Base-by-base conservation (phyloP, 2,888 invertebrate species). In the Nomada ferruginata region DNA sequence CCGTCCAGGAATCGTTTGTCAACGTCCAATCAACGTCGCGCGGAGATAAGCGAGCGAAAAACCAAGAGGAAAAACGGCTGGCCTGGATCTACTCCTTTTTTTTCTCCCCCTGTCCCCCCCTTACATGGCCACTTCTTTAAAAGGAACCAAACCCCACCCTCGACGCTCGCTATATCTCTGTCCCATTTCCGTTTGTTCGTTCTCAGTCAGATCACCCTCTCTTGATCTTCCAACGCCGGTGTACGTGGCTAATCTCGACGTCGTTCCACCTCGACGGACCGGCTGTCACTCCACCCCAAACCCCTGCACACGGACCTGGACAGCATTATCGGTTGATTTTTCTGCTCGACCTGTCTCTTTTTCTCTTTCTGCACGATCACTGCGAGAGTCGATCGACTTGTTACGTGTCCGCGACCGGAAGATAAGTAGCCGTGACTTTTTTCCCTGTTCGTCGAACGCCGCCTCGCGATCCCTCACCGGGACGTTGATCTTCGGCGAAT, bases 1-100 rank as follows among this genome's bases (percentile, higher is more conserved):
- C 65, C 82, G 77, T 74, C 79, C 83, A 85, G 73, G 83, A 87
- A 87, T 91, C 92, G 89, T 92, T 92, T 91, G 90, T 92, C 92
- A 92, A 91, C 89, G 92, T 91, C 91, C 90, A 92, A 92, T 92
- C 92, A 92, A 90, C 87, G 89, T 90, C 89, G 85, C 66, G 68
- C 53, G 68, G 55, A 74, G 82, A 74, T 63, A 80, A 80, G 72
- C 72, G 76, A 63, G 44, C 29, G 70, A 79, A 73, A 80, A 77
- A 72, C 20, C 68, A 15, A 15, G 20, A 52, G 55, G 72, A 84
- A 70, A 77, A 76, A 74, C 69, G 55, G 52, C 57, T 65, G 69
- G 52, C 29, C 44, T 47, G 36, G 36, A 47, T 72, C 66, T 59
- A 26, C 59, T 57, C 63, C 13, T 52, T 55, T 65, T 47, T 64